Conservation (phyloP, 2,888 invertebrate species). For the Silvanus unidentatus region DNA sequence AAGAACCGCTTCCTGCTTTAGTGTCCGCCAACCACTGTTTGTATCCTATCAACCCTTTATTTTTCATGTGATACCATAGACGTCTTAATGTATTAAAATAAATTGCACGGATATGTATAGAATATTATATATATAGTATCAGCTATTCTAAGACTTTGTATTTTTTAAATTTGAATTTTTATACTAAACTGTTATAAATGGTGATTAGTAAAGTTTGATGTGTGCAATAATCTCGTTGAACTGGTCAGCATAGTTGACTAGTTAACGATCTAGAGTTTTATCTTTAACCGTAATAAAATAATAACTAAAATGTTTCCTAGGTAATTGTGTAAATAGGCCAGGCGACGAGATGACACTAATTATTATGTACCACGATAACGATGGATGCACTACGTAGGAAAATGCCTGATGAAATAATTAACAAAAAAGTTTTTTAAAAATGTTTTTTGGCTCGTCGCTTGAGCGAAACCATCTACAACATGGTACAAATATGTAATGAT, state of each 20-base stretch:
- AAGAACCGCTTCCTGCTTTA: constrained; percentile 27
- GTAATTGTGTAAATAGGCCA: constrained; percentile 43
- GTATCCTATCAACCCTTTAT: constrained; percentile 39
- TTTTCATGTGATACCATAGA: constrained; percentile 45
- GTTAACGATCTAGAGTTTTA: constrained; percentile 41
- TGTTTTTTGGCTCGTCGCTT: constrained; percentile 13
- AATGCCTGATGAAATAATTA: too few species aligned
- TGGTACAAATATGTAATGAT: constrained; percentile 47
- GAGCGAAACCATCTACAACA: constrained; percentile 42
- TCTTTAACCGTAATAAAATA: constrained; percentile 36
- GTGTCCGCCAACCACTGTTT: constrained; percentile 30
- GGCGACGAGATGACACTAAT: constrained; percentile 32
- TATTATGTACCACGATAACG: too few species aligned
- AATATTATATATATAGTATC: constrained; percentile 47
- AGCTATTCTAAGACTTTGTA: constrained; percentile 50
- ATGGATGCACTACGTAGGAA: too few species aligned
- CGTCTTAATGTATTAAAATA: constrained; percentile 45
- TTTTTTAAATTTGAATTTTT: constrained; percentile 51
- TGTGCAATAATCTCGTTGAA: constrained; percentile 45
- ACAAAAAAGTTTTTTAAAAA: too few species aligned
- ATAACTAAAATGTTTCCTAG: constrained; percentile 41
- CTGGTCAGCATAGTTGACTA: constrained; percentile 30
- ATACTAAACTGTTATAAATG: constrained; percentile 50
- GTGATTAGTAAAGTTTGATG: constrained; percentile 47
- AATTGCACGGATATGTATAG: constrained; percentile 48